phyloP scores from a whole-genome alignment of 2,888 invertebrate species.

The Mimas tiliae region DNA sequence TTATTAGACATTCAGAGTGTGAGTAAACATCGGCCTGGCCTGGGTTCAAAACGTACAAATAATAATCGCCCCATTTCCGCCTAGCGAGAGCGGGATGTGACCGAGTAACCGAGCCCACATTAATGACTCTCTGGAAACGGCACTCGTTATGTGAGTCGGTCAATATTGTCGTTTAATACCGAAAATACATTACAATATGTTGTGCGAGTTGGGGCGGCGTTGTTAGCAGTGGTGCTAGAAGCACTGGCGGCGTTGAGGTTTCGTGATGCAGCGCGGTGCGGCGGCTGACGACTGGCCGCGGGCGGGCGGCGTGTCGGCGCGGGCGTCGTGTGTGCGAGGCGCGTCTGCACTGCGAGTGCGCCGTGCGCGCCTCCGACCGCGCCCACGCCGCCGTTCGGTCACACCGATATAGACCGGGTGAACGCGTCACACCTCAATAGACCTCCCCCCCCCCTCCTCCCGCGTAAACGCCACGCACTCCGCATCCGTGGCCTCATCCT shows the following conservation, averaged over 20 bases:
- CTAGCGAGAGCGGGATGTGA: not conserved
- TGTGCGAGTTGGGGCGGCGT: not conserved
- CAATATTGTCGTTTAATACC: not conserved
- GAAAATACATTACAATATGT: not conserved
- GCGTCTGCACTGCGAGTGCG: conserved; percentile 21
- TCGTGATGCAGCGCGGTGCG: not conserved
- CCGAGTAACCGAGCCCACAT: not conserved
- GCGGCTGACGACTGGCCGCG: not conserved
- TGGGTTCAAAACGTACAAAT: not conserved
- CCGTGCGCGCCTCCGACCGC: conserved; percentile 13
- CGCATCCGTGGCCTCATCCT: no score
- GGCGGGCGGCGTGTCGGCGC: not conserved
- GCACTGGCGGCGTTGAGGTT: not conserved
- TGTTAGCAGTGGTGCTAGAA: not conserved
- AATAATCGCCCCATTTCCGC: not conserved
- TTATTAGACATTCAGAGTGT: not conserved
- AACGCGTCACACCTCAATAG: not conserved
- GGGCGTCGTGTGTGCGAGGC: conserved; percentile 12
- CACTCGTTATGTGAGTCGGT: not conserved
- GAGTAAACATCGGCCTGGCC: not conserved
- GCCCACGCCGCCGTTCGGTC: not conserved
- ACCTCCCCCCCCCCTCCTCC: no score
- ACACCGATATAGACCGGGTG: conserved; percentile 9
- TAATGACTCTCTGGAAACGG: not conserved
- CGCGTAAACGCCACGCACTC: not conserved